Evolutionary conservation across 2,113 vertebrate genomes (phyloP), one percentile per base, ranked within the genome.

Genomic region (Synchiropus splendidus): DNA sequence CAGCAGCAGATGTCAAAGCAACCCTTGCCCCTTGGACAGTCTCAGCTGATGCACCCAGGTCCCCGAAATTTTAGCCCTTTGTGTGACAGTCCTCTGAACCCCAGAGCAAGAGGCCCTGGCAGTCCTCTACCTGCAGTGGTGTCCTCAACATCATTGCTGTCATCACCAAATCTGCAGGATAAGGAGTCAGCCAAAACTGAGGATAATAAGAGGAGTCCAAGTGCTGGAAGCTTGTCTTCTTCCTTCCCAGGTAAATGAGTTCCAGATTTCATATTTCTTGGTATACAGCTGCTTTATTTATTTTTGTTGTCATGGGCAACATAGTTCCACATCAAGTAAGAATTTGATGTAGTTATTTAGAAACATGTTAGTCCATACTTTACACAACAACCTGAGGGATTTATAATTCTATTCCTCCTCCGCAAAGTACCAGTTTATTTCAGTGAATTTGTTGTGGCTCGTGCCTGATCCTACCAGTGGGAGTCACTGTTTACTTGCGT

Each of bases 11-110:
- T 51, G 42, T 44, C 60, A 11, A 60, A 65, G 42, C 77, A 58
- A 36, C 48, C 75, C 41, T 79, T 64, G 51, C 48, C 75, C 17
- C 78, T 73, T 41, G 16, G 64, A 33, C 76, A 72, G 57, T 36
- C 64, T 51, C 78, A 65, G 33, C 67, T 83, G 59, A 72, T 79
- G 38, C 64, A 72, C 18, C 63, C 72, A 1, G 44, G 63, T 5
- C n/a, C 69, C 33, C 85, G 85, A 67, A 81, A 58, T 45, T 85
- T 83, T 41, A 75, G 79, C 10, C 69, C 83, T 10, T 72, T 80
- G 10, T 79, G 27, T 32, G 75, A 79, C 45, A 83, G 83, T 60
- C 82, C 79, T 1, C 80, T 80, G 64, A 79, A 78, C 50, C 78
- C 75, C 68, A 65, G 67, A 13, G 56, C 75, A 66, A 65, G 67